Base-by-base conservation (phyloP, 2,797 vertebrate species). In the Sebastes goodei region DNA sequence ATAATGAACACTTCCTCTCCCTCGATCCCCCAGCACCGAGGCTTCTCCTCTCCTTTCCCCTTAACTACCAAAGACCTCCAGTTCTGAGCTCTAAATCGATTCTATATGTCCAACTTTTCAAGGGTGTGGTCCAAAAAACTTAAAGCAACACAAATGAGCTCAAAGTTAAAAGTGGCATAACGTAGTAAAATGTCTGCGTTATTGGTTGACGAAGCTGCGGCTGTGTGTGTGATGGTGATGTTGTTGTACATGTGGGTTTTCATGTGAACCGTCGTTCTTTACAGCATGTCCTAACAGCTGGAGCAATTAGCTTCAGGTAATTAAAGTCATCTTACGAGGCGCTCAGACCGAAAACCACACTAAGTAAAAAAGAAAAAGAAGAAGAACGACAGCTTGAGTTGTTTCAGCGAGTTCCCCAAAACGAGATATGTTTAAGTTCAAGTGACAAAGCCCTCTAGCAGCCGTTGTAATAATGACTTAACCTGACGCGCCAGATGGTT, bases 1-100 rank as follows among this genome's bases (percentile, higher is more conserved):
- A 52, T 73, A 79, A 82, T 70, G 71, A 82, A 76, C 59, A 11
- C 59, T 57, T 76, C 68, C 78, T 84, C 49, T 59, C 17, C n/a
- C 53, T 56, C 29, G 55, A 69, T 78, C 74, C 71, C 70, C 49
- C 74, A 79, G 69, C 23, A 52, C 59, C 53, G 69, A 46, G 62
- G 66, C 53, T 10, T 65, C 61, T 79, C 33, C 35, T 69, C 32
- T 35, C 46, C 2, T 52, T 9, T 52, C 46, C 17, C 46, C 46
- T 52, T n/a, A 4, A 4, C 63, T 23, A 65, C 49, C 21, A 20
- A 42, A 42, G 38, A 6, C 38, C 38, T 42, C 38, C 38, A 42
- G 38, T 15, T 42, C 38, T 14, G 38, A 42, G 38, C 38, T 42
- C 38, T 6, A 42, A 42, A 42, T 42, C 14, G 2, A 42, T 14